Evolutionary conservation across 2,113 vertebrate species (phyloP), one percentile per base, ranked within the genome.

Genomic region (Cephalopterus ornatus): DNA sequence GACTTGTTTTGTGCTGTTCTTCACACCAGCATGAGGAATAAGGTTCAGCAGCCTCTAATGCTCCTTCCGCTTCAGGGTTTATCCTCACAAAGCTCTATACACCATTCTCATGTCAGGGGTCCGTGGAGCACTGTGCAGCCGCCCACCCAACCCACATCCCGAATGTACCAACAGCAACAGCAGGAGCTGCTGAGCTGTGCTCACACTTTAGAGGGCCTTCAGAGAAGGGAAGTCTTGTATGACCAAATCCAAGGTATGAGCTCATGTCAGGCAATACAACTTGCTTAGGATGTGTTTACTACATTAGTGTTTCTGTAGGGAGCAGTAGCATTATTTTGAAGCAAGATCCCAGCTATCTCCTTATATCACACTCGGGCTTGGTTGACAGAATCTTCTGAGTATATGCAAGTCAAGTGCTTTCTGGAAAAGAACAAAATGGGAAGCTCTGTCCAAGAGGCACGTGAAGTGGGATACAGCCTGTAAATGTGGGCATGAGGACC

Each of bases 401-500:
- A 4, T 37, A 8, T 15, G 14, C 0, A 7, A 75, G 30, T 5
- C 4, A 12, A 26, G 8, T 39, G 32, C 5, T 12, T 44, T 77
- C 18, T 72, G 62, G 12, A 66, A 55, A 53, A 89, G 3, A 81
- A 9, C 24, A 39, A 41, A 81, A 23, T 6, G 8, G 27, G 33
- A 70, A 93, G 20, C 12, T 85, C 32, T 93, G 32, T 16, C 41
- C 59, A 77, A 66, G 28, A 49, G 56, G 28, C 3, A 46, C 12
- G 8, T 11, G 14, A 35, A 37, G 14, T 12, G 11, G 5, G 6
- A 4, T 77, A 4, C 49, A 71, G n/a, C 14, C 8, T 0, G 0
- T 30, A 59, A 56, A 37, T 8, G n/a, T 26, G 47, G 15, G 32
- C 33, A 23, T 0, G 2, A 67, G n/a, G 24, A 22, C 53, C 56